phyloP scores from a whole-genome alignment of 2,888 invertebrate species.

The Hypomecis atomaria region DNA sequence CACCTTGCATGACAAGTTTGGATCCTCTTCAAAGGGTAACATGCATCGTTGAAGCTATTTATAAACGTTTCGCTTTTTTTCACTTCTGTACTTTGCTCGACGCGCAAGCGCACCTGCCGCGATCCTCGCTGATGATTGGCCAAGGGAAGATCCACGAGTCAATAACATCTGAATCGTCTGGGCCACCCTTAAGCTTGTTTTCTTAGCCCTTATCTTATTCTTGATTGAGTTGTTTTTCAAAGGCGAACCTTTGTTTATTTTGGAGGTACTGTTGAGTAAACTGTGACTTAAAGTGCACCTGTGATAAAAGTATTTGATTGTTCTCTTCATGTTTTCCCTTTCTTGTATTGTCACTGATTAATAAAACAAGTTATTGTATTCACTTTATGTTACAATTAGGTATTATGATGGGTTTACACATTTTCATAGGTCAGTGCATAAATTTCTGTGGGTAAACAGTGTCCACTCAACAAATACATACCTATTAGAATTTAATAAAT shows the following conservation, averaged over 20 bases:
- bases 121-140: constrained; percentile 66
- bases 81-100: constrained; percentile 59
- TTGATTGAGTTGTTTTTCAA: constrained; percentile 44
- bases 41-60: constrained; percentile 75
- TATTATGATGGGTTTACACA: no score
- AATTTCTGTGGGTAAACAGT: no score
- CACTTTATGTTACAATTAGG: no score
- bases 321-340: no score
- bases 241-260: constrained; percentile 21
- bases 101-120: constrained; percentile 69
- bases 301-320: constrained; percentile 19
- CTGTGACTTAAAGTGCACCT: constrained; percentile 23
- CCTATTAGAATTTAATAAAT: no score
- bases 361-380: no score
- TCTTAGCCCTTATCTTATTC: constrained; percentile 58
- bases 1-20: constrained; percentile 38
- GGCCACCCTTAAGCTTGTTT: constrained; percentile 70
- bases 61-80: constrained; percentile 69
- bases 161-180: constrained; percentile 69
- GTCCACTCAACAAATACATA: no score
- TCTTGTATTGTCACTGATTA: no score
- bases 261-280: constrained; percentile 1
- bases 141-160: constrained; percentile 59
- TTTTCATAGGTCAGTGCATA: no score
- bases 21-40: constrained; percentile 69